These are phyloP conservation scores for Coccyzus lansbergi DNA, from an alignment of 2,797 vertebrate genomes.

Conservation along the genomic window DNA sequence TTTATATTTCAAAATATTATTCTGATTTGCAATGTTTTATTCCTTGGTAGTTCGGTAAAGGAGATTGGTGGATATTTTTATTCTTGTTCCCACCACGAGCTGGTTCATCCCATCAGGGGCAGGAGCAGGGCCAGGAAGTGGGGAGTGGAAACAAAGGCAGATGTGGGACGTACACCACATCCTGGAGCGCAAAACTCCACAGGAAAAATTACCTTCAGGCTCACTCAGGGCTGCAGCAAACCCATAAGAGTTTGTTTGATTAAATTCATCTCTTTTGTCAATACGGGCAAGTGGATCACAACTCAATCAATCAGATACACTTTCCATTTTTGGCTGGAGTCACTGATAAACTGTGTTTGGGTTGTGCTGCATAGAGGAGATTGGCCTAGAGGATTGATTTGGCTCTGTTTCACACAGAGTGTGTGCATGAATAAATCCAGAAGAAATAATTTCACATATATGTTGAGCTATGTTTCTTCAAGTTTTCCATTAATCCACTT, in stretches of 20 bases:
- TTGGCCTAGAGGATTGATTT: not conserved
- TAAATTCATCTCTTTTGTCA: not conserved
- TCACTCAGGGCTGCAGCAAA: not conserved
- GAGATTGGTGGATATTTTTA: not conserved
- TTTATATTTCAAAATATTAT: not conserved
- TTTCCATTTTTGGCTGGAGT: not conserved
- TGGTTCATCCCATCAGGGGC: not conserved
- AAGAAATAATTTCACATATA: not conserved
- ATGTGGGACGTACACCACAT: accelerated
- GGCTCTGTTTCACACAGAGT: not conserved
- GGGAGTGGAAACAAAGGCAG: accelerated
- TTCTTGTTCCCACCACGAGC: not conserved
- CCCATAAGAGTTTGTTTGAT: not conserved
- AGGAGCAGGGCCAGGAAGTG: accelerated
- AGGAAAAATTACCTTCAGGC: not conserved
- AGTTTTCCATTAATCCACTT: conserved; percentile 23
- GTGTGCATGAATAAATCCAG: not conserved
- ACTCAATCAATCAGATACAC: not conserved
- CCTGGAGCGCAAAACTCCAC: not conserved
- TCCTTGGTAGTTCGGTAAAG: not conserved
- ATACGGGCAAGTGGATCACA: accelerated
- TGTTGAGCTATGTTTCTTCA: not conserved
- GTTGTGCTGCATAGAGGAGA: not conserved
- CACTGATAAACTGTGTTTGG: not conserved
- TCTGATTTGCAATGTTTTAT: not conserved